Evolutionary conservation across 2,113 vertebrate genomes (phyloP), one percentile per base, ranked within the genome.

Genomic region (Salvelinus alpinus): DNA sequence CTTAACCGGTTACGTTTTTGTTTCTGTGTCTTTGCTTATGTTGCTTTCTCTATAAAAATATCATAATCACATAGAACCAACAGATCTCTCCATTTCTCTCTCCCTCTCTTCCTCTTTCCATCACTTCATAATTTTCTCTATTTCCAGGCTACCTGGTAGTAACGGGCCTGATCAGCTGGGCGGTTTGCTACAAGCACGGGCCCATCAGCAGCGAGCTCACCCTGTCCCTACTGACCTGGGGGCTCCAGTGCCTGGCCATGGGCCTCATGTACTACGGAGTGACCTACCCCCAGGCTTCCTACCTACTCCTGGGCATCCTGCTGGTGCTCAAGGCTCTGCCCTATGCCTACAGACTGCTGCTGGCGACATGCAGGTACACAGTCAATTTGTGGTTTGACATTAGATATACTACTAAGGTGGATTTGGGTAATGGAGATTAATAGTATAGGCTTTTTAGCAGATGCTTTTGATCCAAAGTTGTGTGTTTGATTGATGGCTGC

Each of bases 101-200:
- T 74, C 71, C 73, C 20, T 85, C 38, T 60, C 84, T 74, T 72
- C 73, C 18, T 85, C 38, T 14, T 7, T 34, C 34, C 6, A 34
- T 7, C 38, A 11, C 38, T 11, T 44, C 38, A 11, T 44, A 0
- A 22, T 31, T 34, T n/a, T 20, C 27, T 38, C 24, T 38, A 59
- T 73, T 80, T 79, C 78, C 69, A 96, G 95, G 89, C 20, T 95
- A 95, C 72, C 24, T 93, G 62, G 62, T 92, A 70, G 67, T 83
- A 8, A 86, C 91, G 2, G 94, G 93, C 57, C 71, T 78, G 2
- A 1, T 79, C 74, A 95, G 94, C 83, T 93, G 95, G 83, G 81
- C 82, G 1, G 20, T 87, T 20, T 95, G 94, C 80, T 93, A 95
- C 72, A 92, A 82, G 64, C 93, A 86, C 0, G 94, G 95, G 9